These are phyloP conservation scores for Aplochiton taeniatus DNA, from an alignment of 2,797 vertebrate species.

Conservation along the genomic window DNA sequence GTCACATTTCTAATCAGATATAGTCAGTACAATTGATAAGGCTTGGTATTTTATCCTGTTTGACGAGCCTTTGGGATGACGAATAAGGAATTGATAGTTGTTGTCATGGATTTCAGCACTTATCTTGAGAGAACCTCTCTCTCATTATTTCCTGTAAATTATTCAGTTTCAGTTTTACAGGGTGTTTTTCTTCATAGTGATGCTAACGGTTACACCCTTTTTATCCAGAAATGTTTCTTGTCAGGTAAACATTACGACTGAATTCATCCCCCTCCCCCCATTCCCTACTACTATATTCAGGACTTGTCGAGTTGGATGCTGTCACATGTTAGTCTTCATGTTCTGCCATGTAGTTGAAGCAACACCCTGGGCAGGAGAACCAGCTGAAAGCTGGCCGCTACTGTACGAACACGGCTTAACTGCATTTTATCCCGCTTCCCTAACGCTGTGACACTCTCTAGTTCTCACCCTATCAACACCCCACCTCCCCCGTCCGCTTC, in stretches of 20 bases:
- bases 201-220: too few relatives aligned
- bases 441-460: conserved; percentile 39
- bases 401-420: conserved; percentile 19
- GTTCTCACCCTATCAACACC: conserved; percentile 66
- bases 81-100: too few relatives aligned
- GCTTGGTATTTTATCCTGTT: too few relatives aligned
- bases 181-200: too few relatives aligned
- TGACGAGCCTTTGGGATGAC: too few relatives aligned
- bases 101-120: too few relatives aligned
- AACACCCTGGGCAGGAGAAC: conserved; percentile 2
- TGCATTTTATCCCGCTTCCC: conserved; percentile 27
- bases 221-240: conserved; percentile 32
- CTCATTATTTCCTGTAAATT: too few relatives aligned
- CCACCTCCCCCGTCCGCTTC: conserved; percentile 49
- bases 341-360: conserved; percentile 13
- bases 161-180: too few relatives aligned
- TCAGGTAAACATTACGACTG: conserved; percentile 22
- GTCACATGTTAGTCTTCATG: conserved; percentile 11
- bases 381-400: conserved; percentile 14
- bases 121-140: too few relatives aligned
- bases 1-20: too few relatives aligned
- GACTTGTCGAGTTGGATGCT: conserved; percentile 15
- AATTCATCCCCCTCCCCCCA: not conserved
- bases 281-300: conserved; percentile 5
- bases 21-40: too few relatives aligned